Conservation (phyloP, 2,888 invertebrate genomes). For the Campoplex nolae region DNA sequence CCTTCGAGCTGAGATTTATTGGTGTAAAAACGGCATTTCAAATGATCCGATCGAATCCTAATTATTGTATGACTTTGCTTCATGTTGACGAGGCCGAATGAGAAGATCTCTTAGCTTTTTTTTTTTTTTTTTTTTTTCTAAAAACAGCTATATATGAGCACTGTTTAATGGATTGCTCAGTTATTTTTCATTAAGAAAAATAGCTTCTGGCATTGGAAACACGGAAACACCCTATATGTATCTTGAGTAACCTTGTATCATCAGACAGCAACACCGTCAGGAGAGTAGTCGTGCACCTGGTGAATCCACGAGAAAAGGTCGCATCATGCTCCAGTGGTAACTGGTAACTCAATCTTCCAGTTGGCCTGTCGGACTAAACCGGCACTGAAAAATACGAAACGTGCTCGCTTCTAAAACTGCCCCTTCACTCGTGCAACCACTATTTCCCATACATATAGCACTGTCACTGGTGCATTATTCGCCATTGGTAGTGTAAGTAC, state of each 20-base stretch:
- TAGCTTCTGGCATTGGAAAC: not conserved
- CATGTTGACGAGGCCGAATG: not conserved
- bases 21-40: not conserved
- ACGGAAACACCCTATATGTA: not conserved
- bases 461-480: slow-evolving; percentile 8
- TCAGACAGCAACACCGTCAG: slow-evolving; percentile 1
- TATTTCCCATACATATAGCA: slow-evolving; percentile 23
- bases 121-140: not conserved
- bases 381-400: slow-evolving; percentile 62
- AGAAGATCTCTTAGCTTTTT: not conserved
- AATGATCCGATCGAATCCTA: not conserved
- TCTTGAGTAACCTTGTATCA: not conserved
- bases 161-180: not conserved
- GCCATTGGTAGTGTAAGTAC: slow-evolving; percentile 12
- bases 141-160: not conserved
- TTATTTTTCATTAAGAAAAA: not conserved
- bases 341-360: slow-evolving; percentile 63
- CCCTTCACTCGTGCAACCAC: slow-evolving; percentile 34
- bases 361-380: slow-evolving; percentile 43
- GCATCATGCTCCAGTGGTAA: slow-evolving; percentile 46
- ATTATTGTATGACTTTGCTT: not conserved
- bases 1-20: not conserved
- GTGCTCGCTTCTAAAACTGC: slow-evolving; percentile 44
- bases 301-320: slow-evolving; percentile 42
- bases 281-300: slow-evolving; percentile 40